Base-by-base conservation (phyloP, 2,113 vertebrate genomes). In the Vidua chalybeata region DNA sequence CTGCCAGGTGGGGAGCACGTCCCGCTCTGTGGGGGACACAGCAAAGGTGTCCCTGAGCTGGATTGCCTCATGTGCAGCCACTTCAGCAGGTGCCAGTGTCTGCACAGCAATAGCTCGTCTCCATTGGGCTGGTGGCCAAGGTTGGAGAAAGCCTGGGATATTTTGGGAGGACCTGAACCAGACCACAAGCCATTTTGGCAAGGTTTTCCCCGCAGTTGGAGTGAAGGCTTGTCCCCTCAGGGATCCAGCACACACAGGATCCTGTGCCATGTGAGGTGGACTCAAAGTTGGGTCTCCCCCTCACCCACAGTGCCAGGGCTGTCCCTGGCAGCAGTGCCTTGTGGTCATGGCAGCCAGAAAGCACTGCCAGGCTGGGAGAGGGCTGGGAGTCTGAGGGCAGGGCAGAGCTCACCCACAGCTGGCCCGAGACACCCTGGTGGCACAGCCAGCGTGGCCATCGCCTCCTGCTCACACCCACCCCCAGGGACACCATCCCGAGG, bases 151-250 rank as follows among this genome's bases (percentile, higher is more conserved):
- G 24, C 15, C 37, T 28, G 31, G 30, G 19, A 11, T 35, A 4
- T 64, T 83, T 56, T 8, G 45, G 17, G 33, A 67, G 13, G 45
- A 31, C 33, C 56, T 61, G 49, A 23, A 63, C 13, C 55, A 69
- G 31, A 30, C 9, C n/a, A 58, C 2, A 5, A 33, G 26, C 11
- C 22, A 10, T 51, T 64, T n/a, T 39, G 35, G 43, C 6, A n/a
- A 74, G 37, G 30, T 31, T 61, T 80, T 11, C 49, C 67, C 13
- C 15, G 7, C 0, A 0, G 30, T 16, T 33, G 0, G 0, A 26
- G 39, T 1, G 15, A 51, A 83, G 33, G 7, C 2, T 0, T 33
- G 13, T 56, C 41, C 76, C n/a, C 39, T 46, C 43, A 19, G 51
- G 6, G 56, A 10, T 9, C 8, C n/a, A 5, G 39, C 0, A 0